These are phyloP conservation scores for Sphaeramia orbicularis DNA, from an alignment of 2,797 vertebrate genomes.

Conservation along the genomic window DNA sequence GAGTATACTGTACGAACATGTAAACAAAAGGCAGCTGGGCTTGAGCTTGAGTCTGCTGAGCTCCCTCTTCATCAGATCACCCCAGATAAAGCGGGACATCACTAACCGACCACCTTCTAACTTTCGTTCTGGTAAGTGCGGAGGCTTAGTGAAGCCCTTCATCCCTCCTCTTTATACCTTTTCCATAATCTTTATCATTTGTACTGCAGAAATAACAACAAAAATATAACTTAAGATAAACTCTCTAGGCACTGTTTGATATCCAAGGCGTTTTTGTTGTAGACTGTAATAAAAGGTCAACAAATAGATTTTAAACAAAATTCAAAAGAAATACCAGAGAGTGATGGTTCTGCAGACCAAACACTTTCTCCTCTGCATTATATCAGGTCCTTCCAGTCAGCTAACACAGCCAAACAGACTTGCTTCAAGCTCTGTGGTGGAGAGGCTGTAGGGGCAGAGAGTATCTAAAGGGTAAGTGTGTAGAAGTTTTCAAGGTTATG, in stretches of 20 bases:
- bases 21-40: slow-evolving; percentile 80
- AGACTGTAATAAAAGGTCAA: slow-evolving; percentile 79
- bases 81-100: slow-evolving; percentile 36
- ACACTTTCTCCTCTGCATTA: slow-evolving; percentile 72
- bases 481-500: slow-evolving; percentile 64
- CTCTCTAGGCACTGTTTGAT: slow-evolving; percentile 90
- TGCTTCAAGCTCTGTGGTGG: slow-evolving; percentile 63
- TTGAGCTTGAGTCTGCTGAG: slow-evolving; percentile 70
- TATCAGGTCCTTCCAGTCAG: slow-evolving; percentile 64
- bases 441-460: slow-evolving; percentile 69
- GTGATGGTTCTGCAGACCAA: slow-evolving; percentile 82
- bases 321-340: slow-evolving; percentile 70
- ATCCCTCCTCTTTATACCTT: slow-evolving; percentile 42
- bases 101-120: slow-evolving; percentile 39
- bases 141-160: slow-evolving; percentile 66
- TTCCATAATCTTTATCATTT: slow-evolving; percentile 63
- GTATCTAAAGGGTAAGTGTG: slow-evolving; percentile 75
- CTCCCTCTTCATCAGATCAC: slow-evolving; percentile 51
- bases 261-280: slow-evolving; percentile 86
- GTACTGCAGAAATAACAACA: slow-evolving; percentile 72
- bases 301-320: slow-evolving; percentile 60
- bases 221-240: slow-evolving; percentile 83
- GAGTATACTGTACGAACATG: slow-evolving; percentile 58
- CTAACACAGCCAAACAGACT: slow-evolving; percentile 71
- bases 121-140: slow-evolving; percentile 63